Percentiles rank a stretch among this genome's conserved stretches.
Evolutionary conservation across 1,140 invertebrate genomes (phyloP).

Genomic region (Neodiprion virginianus): DNA sequence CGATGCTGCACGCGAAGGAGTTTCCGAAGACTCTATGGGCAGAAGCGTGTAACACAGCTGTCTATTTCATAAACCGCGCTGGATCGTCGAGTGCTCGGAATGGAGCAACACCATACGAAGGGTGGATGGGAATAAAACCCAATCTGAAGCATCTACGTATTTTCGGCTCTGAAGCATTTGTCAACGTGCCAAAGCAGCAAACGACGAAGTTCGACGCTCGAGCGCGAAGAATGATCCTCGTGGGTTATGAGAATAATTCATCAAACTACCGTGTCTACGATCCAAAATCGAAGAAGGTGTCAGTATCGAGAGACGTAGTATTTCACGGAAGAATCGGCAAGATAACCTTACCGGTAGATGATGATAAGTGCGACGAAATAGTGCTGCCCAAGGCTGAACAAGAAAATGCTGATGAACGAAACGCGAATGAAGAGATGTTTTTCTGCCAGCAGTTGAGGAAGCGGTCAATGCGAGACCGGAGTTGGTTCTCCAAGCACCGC

Average conservation of each 20-base stretch:
- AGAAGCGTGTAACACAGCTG: conserved; percentile 53
- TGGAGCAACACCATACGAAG: conserved; percentile 36
- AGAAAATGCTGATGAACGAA: conserved; percentile 13
- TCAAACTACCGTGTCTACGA: conserved; percentile 18
- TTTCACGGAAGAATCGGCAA: conserved; percentile 12
- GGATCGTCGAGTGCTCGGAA: not conserved
- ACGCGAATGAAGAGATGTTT: conserved; percentile 24
- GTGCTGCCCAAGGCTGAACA: not conserved
- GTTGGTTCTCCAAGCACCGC: too few relatives aligned
- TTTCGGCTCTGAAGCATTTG: conserved; percentile 49
- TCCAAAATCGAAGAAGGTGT: conserved; percentile 14
- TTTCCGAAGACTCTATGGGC: conserved; percentile 47
- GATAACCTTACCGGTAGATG: not conserved
- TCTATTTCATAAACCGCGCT: conserved; percentile 32
- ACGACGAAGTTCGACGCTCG: too few relatives aligned
- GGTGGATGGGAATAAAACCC: conserved; percentile 40
- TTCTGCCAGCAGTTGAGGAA: conserved; percentile 39
- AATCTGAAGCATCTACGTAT: conserved; percentile 47
- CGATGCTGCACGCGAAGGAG: conserved; percentile 40
- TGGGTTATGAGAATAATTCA: conserved; percentile 12
- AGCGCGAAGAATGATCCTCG: conserved; percentile 4
- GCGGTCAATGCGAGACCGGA: conserved; percentile 35
- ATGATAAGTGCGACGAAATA: conserved; percentile 6
- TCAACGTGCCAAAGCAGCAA: not conserved
- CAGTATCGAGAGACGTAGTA: conserved; percentile 8